Conservation (phyloP, 2,113 vertebrate genomes). For the Sinocyclocheilus grahami region DNA sequence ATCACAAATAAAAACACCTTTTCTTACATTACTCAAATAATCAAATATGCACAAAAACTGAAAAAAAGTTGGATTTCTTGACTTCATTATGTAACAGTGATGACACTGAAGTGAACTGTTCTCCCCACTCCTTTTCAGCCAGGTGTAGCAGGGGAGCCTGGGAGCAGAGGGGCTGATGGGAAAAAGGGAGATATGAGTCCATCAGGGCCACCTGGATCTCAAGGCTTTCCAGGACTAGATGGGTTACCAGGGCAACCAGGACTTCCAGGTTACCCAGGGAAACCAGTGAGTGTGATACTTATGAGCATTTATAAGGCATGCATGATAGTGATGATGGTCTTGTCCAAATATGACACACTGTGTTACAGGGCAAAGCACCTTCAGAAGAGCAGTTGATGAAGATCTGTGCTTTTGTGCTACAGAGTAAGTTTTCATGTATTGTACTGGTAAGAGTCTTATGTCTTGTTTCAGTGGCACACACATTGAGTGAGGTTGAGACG, state of each 20-base stretch:
- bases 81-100: too few species aligned
- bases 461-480: too few species aligned
- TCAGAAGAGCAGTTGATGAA: slow-evolving; percentile 62
- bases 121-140: slow-evolving; percentile 18
- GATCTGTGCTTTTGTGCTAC: slow-evolving; percentile 58
- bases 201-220: slow-evolving; percentile 48
- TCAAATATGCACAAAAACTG: not conserved
- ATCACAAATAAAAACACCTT: too few species aligned
- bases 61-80: not conserved
- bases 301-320: not conserved
- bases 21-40: not conserved
- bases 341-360: not conserved
- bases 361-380: slow-evolving; percentile 60
- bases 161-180: slow-evolving; percentile 56
- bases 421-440: slow-evolving; percentile 50
- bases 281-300: slow-evolving; percentile 53
- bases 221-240: slow-evolving; percentile 54
- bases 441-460: too few species aligned
- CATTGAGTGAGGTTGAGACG: not conserved
- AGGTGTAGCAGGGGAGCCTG: slow-evolving; percentile 54
- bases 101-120: not conserved
- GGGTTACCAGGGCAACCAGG: slow-evolving; percentile 61
- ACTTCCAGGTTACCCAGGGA: slow-evolving; percentile 61
- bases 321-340: not conserved
- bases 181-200: slow-evolving; percentile 57